Base-by-base conservation (phyloP, 2,797 vertebrate genomes). In the Coranthus polyacanthus region DNA sequence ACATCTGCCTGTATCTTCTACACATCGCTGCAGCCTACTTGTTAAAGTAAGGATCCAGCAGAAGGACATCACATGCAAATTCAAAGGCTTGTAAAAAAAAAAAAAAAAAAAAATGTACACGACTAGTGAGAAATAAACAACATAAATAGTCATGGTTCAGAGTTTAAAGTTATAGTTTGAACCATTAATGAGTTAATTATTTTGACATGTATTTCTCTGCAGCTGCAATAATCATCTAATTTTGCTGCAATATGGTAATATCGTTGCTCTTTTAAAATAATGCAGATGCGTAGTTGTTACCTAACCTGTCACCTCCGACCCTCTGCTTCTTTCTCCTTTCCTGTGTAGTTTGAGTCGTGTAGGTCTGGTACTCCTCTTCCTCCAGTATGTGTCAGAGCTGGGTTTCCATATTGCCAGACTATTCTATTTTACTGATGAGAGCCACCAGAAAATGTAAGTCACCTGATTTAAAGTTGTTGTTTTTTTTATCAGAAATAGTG, bases 21-120 rank as follows among this genome's bases (percentile, higher is more conserved):
- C 98, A 99, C 91, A 95, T 99, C 47, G 77, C 95, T 12, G 95
- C 96, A 10, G 98, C 97, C 0, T 99, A 99, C 90, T 89, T 99
- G 86, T 93, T 99, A 79, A 98, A 99, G 98, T 99, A 92, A 97
- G 97, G 11, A 41, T 53, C 46, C 3, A 6, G 18, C 22, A 15
- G 21, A 12, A 17, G 5, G 12, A 20, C 5, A 2, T 39, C 20
- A 26, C 46, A 36, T 42, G 12, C 7, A 16, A 38, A 55, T 55
- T 51, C 6, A 72, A 47, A 55, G 37, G 11, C 12, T 17, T 56
- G 12, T 12, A 11, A 39, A 34, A 20, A 8, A 17, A 32, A 22
- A 20, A 8, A 17, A 32, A 22, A 51, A 43, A 12, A 26, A 26
- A 10, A 32, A 32, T 32, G 1, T 37, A 16, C 51, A 52, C 12